Evolutionary conservation across 2,113 vertebrate genomes (phyloP).

Genomic region (Columba janthina): DNA sequence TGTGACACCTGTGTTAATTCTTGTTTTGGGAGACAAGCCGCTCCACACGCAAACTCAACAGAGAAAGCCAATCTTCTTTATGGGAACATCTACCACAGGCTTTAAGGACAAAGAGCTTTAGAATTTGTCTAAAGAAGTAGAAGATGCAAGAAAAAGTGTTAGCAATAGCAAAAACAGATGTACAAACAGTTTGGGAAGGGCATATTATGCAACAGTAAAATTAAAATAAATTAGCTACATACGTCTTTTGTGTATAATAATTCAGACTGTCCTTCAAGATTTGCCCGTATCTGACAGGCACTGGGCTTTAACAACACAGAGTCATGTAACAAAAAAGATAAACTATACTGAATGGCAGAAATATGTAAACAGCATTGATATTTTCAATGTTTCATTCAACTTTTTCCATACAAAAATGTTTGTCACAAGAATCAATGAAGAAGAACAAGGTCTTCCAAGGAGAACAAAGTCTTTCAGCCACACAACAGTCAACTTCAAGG

Average conservation of each 20-base stretch:
- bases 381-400: background rate
- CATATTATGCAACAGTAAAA: background rate
- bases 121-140: background rate
- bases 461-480: conserved; percentile 28
- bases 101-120: conserved; percentile 16
- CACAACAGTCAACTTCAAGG: background rate
- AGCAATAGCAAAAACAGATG: background rate
- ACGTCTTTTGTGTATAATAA: background rate
- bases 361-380: background rate
- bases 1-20: background rate
- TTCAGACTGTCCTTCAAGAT: background rate
- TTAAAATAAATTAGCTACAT: background rate
- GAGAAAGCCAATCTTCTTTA: background rate
- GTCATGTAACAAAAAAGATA: background rate
- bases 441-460: background rate
- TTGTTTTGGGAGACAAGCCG: background rate
- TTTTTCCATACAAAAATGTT: background rate
- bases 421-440: background rate
- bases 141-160: background rate
- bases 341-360: background rate
- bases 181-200: background rate
- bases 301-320: background rate
- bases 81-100: background rate
- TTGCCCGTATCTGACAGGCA: background rate
- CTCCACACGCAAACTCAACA: background rate